Percentiles rank a stretch among this genome's conserved stretches.
These are phyloP conservation scores for Gadopsis marmoratus DNA, from an alignment of 2,797 vertebrate genomes.

Conservation along the genomic window DNA sequence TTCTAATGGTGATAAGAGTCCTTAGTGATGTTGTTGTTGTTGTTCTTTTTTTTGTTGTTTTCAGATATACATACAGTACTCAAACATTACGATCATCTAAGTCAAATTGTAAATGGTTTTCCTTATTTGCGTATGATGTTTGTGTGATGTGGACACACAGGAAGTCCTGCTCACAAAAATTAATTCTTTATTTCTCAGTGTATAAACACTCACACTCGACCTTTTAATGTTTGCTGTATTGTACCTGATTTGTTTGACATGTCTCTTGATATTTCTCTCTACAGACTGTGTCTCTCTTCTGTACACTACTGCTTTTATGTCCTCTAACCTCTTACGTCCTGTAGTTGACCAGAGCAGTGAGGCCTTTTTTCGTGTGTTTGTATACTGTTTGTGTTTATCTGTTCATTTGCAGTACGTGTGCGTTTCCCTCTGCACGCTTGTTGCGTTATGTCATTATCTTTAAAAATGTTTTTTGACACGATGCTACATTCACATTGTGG, in stretches of 20 bases:
- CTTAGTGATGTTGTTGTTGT: constrained; percentile 37
- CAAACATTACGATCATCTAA: background rate
- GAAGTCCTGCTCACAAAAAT: background rate
- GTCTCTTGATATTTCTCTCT: constrained; percentile 36
- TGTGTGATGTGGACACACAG: background rate
- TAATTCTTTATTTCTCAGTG: background rate
- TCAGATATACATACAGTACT: constrained; percentile 8
- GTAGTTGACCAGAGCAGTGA: constrained; percentile 40
- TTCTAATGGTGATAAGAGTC: constrained; percentile 56
- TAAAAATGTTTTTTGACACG: constrained; percentile 29
- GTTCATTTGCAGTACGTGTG: constrained; percentile 10
- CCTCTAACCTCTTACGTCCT: constrained; percentile 50
- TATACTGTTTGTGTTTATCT: constrained; percentile 7
- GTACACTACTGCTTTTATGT: constrained; percentile 31
- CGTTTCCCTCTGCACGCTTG: constrained; percentile 52
- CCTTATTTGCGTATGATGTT: background rate
- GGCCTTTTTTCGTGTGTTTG: constrained; percentile 8
- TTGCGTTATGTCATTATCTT: constrained; percentile 24
- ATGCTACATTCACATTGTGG: constrained; percentile 65
- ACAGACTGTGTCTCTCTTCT: constrained; percentile 32
- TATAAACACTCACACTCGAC: background rate
- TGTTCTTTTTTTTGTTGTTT: constrained; percentile 36
- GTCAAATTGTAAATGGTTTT: background rate
- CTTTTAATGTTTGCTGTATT: constrained; percentile 28
- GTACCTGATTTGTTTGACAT: background rate